Evolutionary conservation across 1,140 invertebrate genomes (phyloP).

Genomic region (Whitmania pigra): DNA sequence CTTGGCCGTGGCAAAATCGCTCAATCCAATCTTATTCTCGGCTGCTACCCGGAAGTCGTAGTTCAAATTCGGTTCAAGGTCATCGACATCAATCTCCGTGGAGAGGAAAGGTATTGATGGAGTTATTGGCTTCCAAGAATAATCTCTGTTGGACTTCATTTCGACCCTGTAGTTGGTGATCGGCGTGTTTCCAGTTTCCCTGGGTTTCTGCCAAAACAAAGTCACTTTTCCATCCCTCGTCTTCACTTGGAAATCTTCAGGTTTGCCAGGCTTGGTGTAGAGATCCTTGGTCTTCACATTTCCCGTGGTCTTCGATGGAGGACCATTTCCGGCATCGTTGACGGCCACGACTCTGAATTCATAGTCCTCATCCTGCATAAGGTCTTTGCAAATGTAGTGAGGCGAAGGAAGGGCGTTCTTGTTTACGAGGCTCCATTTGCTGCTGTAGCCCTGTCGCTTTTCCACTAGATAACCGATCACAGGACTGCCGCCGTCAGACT

Average conservation of each 20-base stretch:
- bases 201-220: conserved; percentile 19
- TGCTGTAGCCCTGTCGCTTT: conserved; percentile 61
- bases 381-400: conserved; percentile 71
- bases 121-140: conserved; percentile 18
- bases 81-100: conserved; percentile 34
- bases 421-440: conserved; percentile 85
- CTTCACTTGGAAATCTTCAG: conserved; percentile 3
- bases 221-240: not conserved
- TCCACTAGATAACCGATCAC: conserved; percentile 91
- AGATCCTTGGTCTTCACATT: conserved; percentile 70
- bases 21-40: conserved; percentile 77
- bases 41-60: conserved; percentile 48
- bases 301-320: conserved; percentile 50
- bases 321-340: conserved; percentile 73
- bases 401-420: conserved; percentile 62
- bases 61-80: conserved; percentile 82
- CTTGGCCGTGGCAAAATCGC: conserved; percentile 21
- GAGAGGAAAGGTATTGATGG: not conserved
- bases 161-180: conserved; percentile 90
- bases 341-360: conserved; percentile 88
- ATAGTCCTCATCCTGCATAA: conserved; percentile 83
- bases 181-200: conserved; percentile 41
- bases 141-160: conserved; percentile 56
- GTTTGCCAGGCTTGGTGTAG: conserved; percentile 25
- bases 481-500: conserved; percentile 74